Evolutionary conservation across 2,888 invertebrate species (phyloP).

Genomic region (Aleiodes testaceus): DNA sequence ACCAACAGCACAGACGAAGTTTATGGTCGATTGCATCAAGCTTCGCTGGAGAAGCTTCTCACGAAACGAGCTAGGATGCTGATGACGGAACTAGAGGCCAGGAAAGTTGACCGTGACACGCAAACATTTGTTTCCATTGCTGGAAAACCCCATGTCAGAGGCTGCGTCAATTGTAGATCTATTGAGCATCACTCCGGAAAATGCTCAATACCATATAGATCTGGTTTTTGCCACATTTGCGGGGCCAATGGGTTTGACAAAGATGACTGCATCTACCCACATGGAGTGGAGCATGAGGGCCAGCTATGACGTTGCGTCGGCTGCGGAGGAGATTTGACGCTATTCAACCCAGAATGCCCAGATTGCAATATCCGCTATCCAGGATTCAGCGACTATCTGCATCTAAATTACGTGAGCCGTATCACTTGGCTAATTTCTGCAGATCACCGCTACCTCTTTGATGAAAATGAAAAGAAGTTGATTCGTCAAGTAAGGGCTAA

Average conservation of each 20-base stretch:
- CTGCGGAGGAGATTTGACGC: background rate
- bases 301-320: background rate
- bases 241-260: background rate
- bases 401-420: conserved; percentile 36
- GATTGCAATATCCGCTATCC: conserved; percentile 2
- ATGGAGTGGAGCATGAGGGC: too few relatives aligned
- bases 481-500: too few relatives aligned
- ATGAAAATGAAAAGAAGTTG: background rate
- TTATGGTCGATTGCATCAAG: too few relatives aligned
- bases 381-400: conserved; percentile 17
- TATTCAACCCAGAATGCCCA: background rate
- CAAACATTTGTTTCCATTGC: too few relatives aligned
- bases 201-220: background rate
- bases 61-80: too few relatives aligned
- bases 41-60: too few relatives aligned
- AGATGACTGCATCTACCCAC: background rate
- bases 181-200: background rate
- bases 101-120: too few relatives aligned
- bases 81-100: too few relatives aligned
- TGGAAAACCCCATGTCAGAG: too few relatives aligned
- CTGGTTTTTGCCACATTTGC: background rate
- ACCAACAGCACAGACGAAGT: too few relatives aligned
- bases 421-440: conserved; percentile 20
- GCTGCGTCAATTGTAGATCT: background rate
- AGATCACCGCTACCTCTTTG: conserved; percentile 33